Conservation (phyloP, 2,113 vertebrate species). For the Castor canadensis region DNA sequence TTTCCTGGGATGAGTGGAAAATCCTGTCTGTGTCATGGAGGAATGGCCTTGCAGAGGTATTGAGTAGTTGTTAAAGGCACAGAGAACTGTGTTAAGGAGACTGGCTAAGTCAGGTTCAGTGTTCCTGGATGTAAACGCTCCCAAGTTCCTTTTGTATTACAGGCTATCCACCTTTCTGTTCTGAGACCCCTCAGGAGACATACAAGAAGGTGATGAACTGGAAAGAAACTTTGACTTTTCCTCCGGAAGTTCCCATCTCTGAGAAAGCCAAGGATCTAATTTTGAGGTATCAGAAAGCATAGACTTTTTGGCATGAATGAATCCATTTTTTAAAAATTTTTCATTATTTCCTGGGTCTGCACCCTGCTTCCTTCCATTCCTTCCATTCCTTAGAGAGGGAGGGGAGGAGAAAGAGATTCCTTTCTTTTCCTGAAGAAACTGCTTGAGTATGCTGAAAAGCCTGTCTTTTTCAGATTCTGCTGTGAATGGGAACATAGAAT, state of each 20-base stretch:
- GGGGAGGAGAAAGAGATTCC: not conserved
- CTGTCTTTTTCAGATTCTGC: constrained; percentile 93
- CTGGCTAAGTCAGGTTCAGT: not conserved
- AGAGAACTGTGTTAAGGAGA: not conserved
- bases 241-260: constrained; percentile 97
- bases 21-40: not conserved
- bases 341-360: not conserved
- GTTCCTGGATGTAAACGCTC: not conserved
- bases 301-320: not conserved
- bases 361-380: not conserved
- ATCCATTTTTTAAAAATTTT: not conserved
- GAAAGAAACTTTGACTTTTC: constrained; percentile 96
- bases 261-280: constrained; percentile 99
- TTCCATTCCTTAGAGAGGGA: not conserved
- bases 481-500: constrained; percentile 97
- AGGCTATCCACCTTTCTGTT: constrained; percentile 99
- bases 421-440: constrained; percentile 6
- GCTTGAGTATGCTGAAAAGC: constrained; percentile 60
- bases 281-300: constrained; percentile 87
- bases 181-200: constrained; percentile 98
- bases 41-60: not conserved
- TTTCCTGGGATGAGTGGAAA: constrained; percentile 33
- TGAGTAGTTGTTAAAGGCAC: not conserved
- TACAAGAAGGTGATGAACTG: constrained; percentile 99
- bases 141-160: constrained; percentile 52